These are phyloP conservation scores for Paratilapia polleni DNA, from an alignment of 2,113 vertebrate genomes.

Conservation along the genomic window DNA sequence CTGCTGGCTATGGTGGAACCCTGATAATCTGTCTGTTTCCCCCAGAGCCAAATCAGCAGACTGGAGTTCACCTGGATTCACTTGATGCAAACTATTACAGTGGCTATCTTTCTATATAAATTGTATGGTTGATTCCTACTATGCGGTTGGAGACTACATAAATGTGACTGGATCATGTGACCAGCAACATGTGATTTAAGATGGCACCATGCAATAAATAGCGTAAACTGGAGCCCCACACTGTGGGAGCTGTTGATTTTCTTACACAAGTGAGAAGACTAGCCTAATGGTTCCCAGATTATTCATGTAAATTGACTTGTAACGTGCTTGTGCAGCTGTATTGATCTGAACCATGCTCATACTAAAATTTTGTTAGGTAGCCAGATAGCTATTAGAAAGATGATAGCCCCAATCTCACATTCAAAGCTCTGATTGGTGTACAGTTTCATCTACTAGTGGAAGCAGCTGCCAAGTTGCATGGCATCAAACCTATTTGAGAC, in stretches of 20 bases:
- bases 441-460: not conserved
- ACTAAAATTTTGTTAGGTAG: not conserved
- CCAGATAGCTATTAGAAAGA: not conserved
- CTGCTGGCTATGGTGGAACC: not conserved
- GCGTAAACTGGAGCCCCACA: not conserved
- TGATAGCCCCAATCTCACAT: not conserved
- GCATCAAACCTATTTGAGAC: not conserved
- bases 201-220: not conserved
- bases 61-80: not conserved
- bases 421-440: not conserved
- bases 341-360: not conserved
- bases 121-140: too few relatives aligned
- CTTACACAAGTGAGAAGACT: not conserved
- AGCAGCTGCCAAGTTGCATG: not conserved
- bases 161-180: not conserved
- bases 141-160: too few relatives aligned
- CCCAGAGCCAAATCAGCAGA: not conserved
- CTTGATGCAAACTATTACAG: not conserved
- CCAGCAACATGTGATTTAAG: not conserved
- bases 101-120: not conserved
- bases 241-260: not conserved
- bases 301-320: not conserved
- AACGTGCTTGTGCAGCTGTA: not conserved
- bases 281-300: not conserved
- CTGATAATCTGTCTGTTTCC: not conserved